Base-by-base conservation (phyloP, 2,113 vertebrate species). In the Phaetusa simplex region DNA sequence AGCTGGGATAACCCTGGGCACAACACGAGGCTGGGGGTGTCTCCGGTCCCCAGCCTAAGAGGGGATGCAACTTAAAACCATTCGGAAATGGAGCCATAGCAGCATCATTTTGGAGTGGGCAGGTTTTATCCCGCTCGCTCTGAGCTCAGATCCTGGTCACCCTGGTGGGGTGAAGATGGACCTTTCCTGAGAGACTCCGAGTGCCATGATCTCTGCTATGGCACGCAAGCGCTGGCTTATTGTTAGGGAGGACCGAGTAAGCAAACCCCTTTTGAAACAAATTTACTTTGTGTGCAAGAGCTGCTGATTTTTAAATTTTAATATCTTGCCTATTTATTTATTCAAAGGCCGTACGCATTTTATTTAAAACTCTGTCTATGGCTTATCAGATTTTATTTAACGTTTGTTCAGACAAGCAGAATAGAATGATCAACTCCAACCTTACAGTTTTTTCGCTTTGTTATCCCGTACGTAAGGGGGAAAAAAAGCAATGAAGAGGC, bases 141-240 rank as follows among this genome's bases (percentile, higher is more conserved):
- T 8, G 38, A 53, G 12, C 16, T 24, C 47, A 38, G 47, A 4
- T 29, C 6, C 53, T 13, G 6, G 18, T 27, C 18, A 5, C 27
- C 5, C 2, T 0, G 55, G 13, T 26, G n/a, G 49, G 3, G 3
- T 1, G 8, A 52, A 22, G 55, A 20, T 19, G 0, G 2, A 42
- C 26, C 26, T 32, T 43, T 38, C 52, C 65, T 14, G n/a, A 14
- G 38, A 17, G n/a, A 23, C 49, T 17, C 16, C 59, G 15, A 55
- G 52, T 15, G 20, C 24, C 6, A 11, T 12, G 52, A 36, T 42
- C 34, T 69, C 42, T 36, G 47, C 58, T 16, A 2, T 3, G 27
- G 32, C 42, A 11, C 6, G 0, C 11, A 14, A 34, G 10, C 2
- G 1, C 11, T 36, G 20, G 21, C 9, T 42, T 38, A 20, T 49